Evolutionary conservation across 2,797 vertebrate species (phyloP).

Genomic region (Odontamblyopus rebecca): DNA sequence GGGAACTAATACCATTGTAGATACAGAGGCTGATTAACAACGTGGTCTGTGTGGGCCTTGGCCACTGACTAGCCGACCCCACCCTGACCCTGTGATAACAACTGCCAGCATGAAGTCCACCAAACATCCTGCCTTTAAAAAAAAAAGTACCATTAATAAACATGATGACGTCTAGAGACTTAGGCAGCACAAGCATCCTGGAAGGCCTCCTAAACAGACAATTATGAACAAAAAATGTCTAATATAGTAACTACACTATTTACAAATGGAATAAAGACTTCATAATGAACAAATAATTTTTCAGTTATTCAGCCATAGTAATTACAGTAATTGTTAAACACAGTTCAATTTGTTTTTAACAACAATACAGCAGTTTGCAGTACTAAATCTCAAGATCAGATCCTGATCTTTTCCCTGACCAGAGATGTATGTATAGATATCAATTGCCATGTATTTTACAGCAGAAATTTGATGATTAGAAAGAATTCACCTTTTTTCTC

Average conservation of each 20-base stretch:
- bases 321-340: not conserved
- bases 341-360: not conserved
- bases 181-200: not conserved
- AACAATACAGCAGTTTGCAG: not conserved
- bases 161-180: constrained; percentile 14
- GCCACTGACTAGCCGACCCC: constrained; percentile 61
- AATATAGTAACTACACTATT: no score
- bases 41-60: constrained; percentile 48
- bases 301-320: no score
- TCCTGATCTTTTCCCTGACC: no score
- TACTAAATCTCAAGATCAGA: no score
- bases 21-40: constrained; percentile 48
- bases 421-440: no score
- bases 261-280: no score
- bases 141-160: constrained; percentile 25
- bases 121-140: constrained; percentile 70
- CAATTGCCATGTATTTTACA: not conserved
- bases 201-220: constrained; percentile 15
- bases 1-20: constrained; percentile 40
- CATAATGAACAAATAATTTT: no score
- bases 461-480: not conserved
- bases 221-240: not conserved
- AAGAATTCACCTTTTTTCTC: not conserved
- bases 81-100: constrained; percentile 75
- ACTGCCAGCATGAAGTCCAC: constrained; percentile 62